Percentiles rank a stretch among this genome's conserved stretches.
Evolutionary conservation across 2,113 vertebrate species (phyloP).

Genomic region (Myotis brandtii): DNA sequence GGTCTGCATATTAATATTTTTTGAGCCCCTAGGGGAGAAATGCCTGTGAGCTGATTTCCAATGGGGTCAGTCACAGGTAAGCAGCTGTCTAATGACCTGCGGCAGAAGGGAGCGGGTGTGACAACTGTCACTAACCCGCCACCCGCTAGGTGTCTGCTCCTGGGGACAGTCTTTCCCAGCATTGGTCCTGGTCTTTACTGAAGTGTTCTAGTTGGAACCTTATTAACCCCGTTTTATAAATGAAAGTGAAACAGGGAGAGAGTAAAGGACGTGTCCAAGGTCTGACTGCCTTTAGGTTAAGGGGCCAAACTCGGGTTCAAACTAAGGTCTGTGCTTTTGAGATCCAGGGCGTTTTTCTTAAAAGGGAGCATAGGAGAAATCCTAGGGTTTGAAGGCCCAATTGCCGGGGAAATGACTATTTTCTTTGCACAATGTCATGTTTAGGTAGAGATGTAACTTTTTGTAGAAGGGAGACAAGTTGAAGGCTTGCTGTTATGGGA

Average conservation of each 20-base stretch:
- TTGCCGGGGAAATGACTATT: neutral
- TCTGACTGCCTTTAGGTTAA: neutral
- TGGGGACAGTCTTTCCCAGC: neutral
- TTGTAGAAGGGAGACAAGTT: neutral
- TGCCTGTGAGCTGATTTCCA: neutral
- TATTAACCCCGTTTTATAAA: neutral
- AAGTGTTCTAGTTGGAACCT: neutral
- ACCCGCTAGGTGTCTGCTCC: neutral
- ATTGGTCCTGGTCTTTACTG: neutral
- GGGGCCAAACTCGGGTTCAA: neutral
- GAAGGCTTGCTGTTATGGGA: neutral
- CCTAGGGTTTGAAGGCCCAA: neutral
- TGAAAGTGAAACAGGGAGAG: neutral
- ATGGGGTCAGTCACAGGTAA: neutral
- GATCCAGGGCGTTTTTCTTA: neutral
- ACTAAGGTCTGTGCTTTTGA: neutral
- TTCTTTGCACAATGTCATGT: neutral
- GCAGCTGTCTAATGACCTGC: neutral
- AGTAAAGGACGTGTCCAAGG: neutral
- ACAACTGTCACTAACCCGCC: neutral
- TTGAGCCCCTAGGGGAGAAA: neutral
- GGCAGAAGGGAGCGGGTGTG: neutral
- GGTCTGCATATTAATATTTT: neutral
- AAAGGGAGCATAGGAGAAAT: neutral
- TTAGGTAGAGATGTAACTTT: neutral